Percentiles rank a stretch among this genome's conserved stretches.
phyloP scores from a whole-genome alignment of 2,113 vertebrate genomes.

The Charadrius vociferus region DNA sequence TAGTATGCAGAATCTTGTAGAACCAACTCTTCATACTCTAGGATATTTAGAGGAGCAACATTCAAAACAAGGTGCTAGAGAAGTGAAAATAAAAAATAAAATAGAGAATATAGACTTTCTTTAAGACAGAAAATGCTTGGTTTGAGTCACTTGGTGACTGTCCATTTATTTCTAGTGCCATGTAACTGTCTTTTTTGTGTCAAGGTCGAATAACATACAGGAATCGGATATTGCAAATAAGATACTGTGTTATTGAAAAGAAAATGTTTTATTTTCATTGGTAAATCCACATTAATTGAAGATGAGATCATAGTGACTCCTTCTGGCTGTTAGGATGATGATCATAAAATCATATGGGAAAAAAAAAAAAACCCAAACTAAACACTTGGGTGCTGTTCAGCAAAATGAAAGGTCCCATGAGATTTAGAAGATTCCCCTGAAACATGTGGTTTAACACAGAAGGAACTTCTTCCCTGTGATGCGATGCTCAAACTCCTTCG shows the following conservation, averaged over 20 bases:
- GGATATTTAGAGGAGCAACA: conserved; percentile 61
- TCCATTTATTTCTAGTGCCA: neutral
- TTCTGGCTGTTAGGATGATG: neutral
- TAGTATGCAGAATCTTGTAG: conserved; percentile 44
- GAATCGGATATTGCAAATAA: neutral
- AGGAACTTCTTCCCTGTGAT: neutral
- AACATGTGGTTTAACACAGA: neutral
- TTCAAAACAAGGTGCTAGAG: conserved; percentile 26
- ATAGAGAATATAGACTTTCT: neutral
- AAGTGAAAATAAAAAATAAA: neutral
- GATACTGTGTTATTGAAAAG: neutral
- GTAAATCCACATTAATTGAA: neutral
- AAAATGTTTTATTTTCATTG: neutral
- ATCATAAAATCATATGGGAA: neutral
- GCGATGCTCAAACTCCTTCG: neutral
- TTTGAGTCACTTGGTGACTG: neutral
- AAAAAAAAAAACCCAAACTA: neutral
- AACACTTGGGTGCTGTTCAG: neutral
- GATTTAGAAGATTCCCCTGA: neutral
- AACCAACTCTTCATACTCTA: conserved; percentile 51
- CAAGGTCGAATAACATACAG: fast-evolving
- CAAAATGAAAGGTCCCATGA: neutral
- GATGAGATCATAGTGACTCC: neutral
- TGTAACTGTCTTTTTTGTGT: neutral
- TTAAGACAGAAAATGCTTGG: neutral